Percentiles rank a stretch among this genome's conserved stretches.
These are phyloP conservation scores for Papilio elwesi DNA, from an alignment of 2,888 invertebrate genomes.

Conservation along the genomic window DNA sequence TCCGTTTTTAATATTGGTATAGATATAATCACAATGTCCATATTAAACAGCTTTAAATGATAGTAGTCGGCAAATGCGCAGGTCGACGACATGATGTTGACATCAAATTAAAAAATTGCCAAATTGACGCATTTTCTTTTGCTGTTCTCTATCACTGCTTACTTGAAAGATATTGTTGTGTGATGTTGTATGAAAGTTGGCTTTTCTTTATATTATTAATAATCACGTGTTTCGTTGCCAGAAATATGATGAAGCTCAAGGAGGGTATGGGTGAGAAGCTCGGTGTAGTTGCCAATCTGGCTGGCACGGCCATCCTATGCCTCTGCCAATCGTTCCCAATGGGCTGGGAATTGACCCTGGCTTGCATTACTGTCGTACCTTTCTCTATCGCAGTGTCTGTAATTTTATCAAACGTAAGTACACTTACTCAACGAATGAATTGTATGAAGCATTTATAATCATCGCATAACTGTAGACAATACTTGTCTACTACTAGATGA, in stretches of 20 bases:
- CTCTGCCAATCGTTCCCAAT: conserved; percentile 89
- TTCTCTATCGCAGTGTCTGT: conserved; percentile 89
- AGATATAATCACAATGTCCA: no score
- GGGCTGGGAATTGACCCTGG: conserved; percentile 93
- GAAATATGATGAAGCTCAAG: conserved; percentile 90
- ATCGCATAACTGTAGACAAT: not conserved
- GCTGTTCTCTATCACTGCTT: no score
- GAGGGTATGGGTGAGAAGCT: conserved; percentile 94
- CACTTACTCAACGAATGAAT: not conserved
- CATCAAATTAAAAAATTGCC: no score
- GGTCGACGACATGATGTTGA: no score
- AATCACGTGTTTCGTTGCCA: conserved; percentile 56
- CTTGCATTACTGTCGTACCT: conserved; percentile 90
- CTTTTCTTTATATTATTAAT: not conserved
- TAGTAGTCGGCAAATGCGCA: no score
- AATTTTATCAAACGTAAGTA: conserved; percentile 88
- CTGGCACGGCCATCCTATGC: conserved; percentile 88
- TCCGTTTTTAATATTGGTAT: no score
- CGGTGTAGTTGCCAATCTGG: conserved; percentile 88
- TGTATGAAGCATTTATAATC: not conserved
- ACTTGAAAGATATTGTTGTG: no score
- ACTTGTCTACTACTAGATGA: not conserved
- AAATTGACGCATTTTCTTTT: no score
- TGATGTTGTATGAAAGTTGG: no score
- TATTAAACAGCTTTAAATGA: no score